phyloP scores from a whole-genome alignment of 2,888 invertebrate species.

The Gastracanthus pulcherrimus region DNA sequence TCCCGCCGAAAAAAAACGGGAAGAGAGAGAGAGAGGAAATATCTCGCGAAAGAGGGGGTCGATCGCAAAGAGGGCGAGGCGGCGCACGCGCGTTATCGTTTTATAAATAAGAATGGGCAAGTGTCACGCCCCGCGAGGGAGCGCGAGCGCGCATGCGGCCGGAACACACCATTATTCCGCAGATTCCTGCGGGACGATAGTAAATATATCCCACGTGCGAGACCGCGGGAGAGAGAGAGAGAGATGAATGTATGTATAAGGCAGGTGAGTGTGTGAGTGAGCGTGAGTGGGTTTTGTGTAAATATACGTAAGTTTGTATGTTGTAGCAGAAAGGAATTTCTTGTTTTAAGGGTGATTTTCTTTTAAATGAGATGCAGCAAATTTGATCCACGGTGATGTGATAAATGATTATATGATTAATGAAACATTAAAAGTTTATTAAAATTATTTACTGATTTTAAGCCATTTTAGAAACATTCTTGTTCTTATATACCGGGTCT shows the following conservation, averaged over 20 bases:
- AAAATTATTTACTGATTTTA: too few relatives aligned
- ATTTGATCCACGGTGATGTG: too few relatives aligned
- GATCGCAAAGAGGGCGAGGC: not conserved
- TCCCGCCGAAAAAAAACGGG: too few relatives aligned
- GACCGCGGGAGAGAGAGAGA: not conserved
- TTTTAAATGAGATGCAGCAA: too few relatives aligned
- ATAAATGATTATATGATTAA: too few relatives aligned
- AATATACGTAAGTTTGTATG: not conserved
- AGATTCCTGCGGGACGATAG: constrained; percentile 64
- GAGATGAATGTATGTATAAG: constrained; percentile 1
- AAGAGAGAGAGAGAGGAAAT: not conserved
- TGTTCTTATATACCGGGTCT: too few relatives aligned
- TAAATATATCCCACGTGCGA: constrained; percentile 53
- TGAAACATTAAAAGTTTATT: too few relatives aligned
- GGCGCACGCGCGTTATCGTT: constrained; percentile 55
- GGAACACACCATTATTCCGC: constrained; percentile 63
- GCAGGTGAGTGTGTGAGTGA: not conserved
- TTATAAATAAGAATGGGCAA: constrained; percentile 63
- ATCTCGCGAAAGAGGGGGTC: not conserved
- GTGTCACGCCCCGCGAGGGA: constrained; percentile 67
- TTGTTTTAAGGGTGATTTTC: too few relatives aligned
- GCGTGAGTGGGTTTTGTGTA: not conserved
- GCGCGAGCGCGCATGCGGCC: too few relatives aligned
- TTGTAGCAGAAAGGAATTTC: too few relatives aligned
- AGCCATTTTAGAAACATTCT: too few relatives aligned